phyloP scores from a whole-genome alignment of 2,888 invertebrate genomes.

The Perdita meconis region DNA sequence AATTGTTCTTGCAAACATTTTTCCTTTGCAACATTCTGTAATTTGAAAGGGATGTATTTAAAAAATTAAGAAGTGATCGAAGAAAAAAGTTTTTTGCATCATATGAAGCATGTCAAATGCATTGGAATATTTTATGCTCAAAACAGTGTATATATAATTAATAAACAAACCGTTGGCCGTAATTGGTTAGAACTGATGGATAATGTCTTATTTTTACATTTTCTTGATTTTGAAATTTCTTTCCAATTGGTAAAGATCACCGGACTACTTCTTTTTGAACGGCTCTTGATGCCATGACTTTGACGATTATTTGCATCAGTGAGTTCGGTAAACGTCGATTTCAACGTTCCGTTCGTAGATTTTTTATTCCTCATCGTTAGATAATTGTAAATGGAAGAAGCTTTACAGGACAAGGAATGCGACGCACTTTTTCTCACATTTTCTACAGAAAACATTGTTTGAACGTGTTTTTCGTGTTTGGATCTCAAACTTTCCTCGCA shows the following conservation, averaged over 20 bases:
- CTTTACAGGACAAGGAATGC: slow-evolving; percentile 31
- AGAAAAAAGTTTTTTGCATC: too few species aligned
- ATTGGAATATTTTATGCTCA: neutral
- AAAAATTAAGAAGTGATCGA: too few species aligned
- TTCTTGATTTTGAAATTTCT: slow-evolving; percentile 57
- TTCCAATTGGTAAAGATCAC: slow-evolving; percentile 59
- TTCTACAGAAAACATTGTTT: slow-evolving; percentile 19
- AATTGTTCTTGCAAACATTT: slow-evolving; percentile 9
- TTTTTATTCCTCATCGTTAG: slow-evolving; percentile 38
- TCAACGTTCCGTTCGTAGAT: slow-evolving; percentile 14
- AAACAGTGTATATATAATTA: neutral
- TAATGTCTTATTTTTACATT: slow-evolving; percentile 19
- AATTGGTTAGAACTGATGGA: slow-evolving; percentile 8
- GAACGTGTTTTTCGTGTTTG: slow-evolving; percentile 16
- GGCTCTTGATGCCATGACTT: neutral
- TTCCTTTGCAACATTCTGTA: slow-evolving; percentile 26
- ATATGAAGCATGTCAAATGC: too few species aligned
- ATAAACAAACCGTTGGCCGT: slow-evolving; percentile 33
- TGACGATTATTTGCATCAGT: neutral
- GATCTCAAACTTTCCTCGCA: neutral
- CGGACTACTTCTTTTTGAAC: slow-evolving; percentile 32
- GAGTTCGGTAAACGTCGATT: slow-evolving; percentile 3
- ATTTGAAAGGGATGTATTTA: slow-evolving; percentile 8
- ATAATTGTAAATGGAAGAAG: slow-evolving; percentile 56
- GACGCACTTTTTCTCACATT: slow-evolving; percentile 16